These are phyloP conservation scores for Leucania comma DNA, from an alignment of 2,888 invertebrate species.

Conservation along the genomic window DNA sequence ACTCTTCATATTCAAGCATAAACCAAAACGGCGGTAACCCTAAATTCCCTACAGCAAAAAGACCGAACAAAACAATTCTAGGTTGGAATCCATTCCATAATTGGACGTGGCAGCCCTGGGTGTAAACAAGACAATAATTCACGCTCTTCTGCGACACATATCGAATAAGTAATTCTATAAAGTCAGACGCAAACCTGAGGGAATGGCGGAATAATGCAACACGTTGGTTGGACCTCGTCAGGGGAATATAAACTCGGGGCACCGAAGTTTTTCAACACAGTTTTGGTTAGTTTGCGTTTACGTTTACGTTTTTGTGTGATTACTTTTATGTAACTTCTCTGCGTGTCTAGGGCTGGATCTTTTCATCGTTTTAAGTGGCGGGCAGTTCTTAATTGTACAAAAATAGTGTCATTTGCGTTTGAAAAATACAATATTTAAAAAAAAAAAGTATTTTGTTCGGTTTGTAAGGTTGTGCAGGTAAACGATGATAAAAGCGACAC, in stretches of 20 bases:
- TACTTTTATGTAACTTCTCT: not conserved
- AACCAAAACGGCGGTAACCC: not conserved
- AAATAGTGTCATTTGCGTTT: not conserved
- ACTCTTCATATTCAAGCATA: not conserved
- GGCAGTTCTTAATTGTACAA: not conserved
- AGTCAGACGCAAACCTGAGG: slow-evolving; percentile 60
- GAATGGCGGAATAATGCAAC: slow-evolving; percentile 63
- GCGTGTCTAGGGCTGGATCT: not conserved
- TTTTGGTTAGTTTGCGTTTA: slow-evolving; percentile 7
- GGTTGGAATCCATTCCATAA: slow-evolving; percentile 42
- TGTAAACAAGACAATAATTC: slow-evolving; percentile 67
- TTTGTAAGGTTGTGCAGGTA: no score
- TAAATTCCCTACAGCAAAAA: slow-evolving; percentile 16
- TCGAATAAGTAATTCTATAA: slow-evolving; percentile 68
- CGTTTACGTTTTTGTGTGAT: not conserved
- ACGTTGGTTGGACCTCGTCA: slow-evolving; percentile 53
- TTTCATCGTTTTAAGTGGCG: not conserved
- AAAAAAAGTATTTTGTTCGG: no score
- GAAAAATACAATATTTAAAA: no score
- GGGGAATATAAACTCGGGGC: slow-evolving; percentile 53
- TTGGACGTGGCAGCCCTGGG: slow-evolving; percentile 56
- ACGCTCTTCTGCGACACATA: slow-evolving; percentile 59
- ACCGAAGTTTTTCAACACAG: slow-evolving; percentile 35
- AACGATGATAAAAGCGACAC: no score
- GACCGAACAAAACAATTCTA: slow-evolving; percentile 13